Evolutionary conservation across 2,113 vertebrate species (phyloP).

Genomic region (Notothenia rossii): DNA sequence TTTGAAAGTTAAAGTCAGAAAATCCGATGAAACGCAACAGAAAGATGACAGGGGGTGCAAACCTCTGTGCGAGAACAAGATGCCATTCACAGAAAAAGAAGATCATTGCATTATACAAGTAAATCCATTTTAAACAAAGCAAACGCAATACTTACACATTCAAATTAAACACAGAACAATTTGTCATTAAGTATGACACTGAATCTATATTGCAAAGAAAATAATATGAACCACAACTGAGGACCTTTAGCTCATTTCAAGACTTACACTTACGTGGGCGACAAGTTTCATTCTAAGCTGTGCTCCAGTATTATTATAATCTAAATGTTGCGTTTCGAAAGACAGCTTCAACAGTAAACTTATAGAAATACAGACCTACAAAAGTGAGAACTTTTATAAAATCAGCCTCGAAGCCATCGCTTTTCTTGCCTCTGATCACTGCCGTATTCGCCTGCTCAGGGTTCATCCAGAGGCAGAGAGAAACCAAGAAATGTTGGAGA

Average conservation of each 20-base stretch:
- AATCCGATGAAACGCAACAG: constrained; percentile 8
- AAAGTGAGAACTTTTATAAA: constrained; percentile 60
- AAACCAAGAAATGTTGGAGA: constrained; percentile 36
- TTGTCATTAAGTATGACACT: background rate
- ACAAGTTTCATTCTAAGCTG: constrained; percentile 64
- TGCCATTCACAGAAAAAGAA: background rate
- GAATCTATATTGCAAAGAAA: constrained; percentile 36
- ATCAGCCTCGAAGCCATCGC: constrained; percentile 51
- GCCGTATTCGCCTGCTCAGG: constrained; percentile 46
- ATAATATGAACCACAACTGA: constrained; percentile 66
- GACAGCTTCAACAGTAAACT: background rate
- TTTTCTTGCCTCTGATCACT: constrained; percentile 54
- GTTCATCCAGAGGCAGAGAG: constrained; percentile 68
- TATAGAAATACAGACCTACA: constrained; percentile 67
- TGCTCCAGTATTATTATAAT: constrained; percentile 5
- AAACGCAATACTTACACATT: constrained; percentile 4
- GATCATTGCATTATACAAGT: background rate
- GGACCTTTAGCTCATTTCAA: constrained; percentile 59
- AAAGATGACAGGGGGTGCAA: constrained; percentile 20
- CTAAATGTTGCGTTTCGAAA: background rate
- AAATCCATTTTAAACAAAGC: background rate
- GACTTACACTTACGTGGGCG: constrained; percentile 65
- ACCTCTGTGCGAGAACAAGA: constrained; percentile 2
- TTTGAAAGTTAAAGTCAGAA: background rate
- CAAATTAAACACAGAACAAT: background rate